A percentile compares a stretch with the other conserved stretches of the same genome.
Conservation (phyloP, 2,113 vertebrate species). For the Nestor notabilis region DNA sequence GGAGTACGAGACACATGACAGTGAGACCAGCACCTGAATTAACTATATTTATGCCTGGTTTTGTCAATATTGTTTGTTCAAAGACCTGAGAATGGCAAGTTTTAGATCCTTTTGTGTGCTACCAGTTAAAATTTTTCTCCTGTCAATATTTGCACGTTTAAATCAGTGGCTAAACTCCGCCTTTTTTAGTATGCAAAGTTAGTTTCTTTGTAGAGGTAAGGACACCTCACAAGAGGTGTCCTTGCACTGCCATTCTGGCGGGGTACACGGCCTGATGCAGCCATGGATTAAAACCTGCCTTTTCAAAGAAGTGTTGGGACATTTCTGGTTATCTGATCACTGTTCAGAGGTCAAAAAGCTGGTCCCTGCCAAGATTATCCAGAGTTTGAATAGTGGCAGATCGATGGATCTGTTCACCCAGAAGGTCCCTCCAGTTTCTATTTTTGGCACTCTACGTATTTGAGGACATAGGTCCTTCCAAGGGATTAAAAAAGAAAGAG, state of each 20-base stretch:
- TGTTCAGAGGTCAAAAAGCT: slow-evolving; percentile 29
- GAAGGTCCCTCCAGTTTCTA: not conserved
- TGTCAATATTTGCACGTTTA: slow-evolving; percentile 10
- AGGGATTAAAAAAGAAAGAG: not conserved
- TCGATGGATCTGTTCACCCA: not conserved
- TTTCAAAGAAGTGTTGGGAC: slow-evolving; percentile 9
- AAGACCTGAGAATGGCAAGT: not conserved
- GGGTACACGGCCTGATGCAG: not conserved
- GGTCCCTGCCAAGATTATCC: slow-evolving; percentile 19
- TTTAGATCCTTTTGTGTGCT: not conserved
- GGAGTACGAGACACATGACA: not conserved
- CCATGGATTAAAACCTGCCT: not conserved
- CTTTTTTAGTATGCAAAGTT: slow-evolving; percentile 10
- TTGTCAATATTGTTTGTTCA: not conserved
- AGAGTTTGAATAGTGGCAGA: slow-evolving; percentile 28
- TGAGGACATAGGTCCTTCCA: not conserved
- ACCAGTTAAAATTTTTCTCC: not conserved
- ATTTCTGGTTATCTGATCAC: slow-evolving; percentile 40
- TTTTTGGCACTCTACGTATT: not conserved
- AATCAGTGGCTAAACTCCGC: not conserved
- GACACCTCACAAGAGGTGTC: not conserved
- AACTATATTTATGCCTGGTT: not conserved
- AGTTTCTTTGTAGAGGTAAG: not conserved
- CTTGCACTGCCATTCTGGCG: not conserved
- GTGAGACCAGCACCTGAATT: not conserved